Evolutionary conservation across 2,797 vertebrate species (phyloP), one percentile per base, ranked within the genome.

Genomic region (Leuciscus waleckii): DNA sequence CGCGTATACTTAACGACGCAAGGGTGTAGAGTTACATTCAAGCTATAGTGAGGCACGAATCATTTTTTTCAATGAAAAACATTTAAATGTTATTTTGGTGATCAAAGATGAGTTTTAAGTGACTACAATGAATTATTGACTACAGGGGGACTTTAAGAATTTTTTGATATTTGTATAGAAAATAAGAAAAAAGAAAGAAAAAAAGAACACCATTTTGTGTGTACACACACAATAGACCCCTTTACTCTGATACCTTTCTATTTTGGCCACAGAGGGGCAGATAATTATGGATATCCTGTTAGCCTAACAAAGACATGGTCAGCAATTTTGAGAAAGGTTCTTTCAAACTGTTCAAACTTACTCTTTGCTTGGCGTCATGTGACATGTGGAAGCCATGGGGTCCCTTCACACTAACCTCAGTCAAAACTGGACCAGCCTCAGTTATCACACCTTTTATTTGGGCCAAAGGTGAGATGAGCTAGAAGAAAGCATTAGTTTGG

Each of bases 381-480:
- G 70, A 81, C 81, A 88, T 83, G 49, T 84, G 63, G 69, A 86
- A 81, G 69, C 65, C 71, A 76, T 35, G 39, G 84, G 84, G 46
- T 74, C 35, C 78, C 5, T 63, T 65, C 11, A 74, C n/a, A 68
- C 39, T 58, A 39, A 71, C 67, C 80, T 49, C 54, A 68, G 71
- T 37, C 37, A 78, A 29, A 74, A 75, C 74, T 35, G n/a, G n/a
- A 26, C 51, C 10, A 16, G 79, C 67, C 35, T 85, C 43, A 41
- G 49, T 46, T 79, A 78, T 70, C 67, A 67, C 76, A 85, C 81
- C 61, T 85, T 86, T 84, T 46, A 88, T 87, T 65, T 61, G 67
- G 76, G 87, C 49, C 70, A 85, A 86, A 83, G 83, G 73, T 89
- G 58, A 79, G 21, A 46, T 26, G 49, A 58, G 29, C 14, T 4